Percentiles rank a stretch among this genome's conserved stretches.
These are phyloP conservation scores for Eledona agricola DNA, from an alignment of 2,888 invertebrate genomes.

Conservation along the genomic window DNA sequence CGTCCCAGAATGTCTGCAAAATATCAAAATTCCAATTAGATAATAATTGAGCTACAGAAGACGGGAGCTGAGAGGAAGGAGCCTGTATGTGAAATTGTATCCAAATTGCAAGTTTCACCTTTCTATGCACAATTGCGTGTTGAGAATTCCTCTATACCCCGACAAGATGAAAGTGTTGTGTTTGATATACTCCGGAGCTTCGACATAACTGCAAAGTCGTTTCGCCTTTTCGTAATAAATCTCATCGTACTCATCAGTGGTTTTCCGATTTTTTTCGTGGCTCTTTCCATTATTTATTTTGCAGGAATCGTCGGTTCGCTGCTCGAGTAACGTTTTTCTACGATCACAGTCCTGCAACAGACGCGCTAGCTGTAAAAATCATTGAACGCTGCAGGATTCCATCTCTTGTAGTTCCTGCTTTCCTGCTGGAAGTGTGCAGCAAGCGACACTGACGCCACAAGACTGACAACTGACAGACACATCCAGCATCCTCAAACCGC, in stretches of 20 bases:
- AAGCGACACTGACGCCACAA: conserved; percentile 53
- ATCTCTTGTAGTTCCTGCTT: conserved; percentile 33
- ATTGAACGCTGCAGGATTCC: conserved; percentile 19
- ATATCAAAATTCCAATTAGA: too few relatives aligned
- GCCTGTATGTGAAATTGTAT: too few relatives aligned
- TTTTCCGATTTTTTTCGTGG: too few relatives aligned
- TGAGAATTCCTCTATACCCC: conserved; percentile 85
- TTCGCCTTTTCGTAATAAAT: conserved; percentile 48
- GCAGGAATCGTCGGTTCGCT: background rate
- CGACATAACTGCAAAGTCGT: conserved; percentile 62
- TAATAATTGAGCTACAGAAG: too few relatives aligned
- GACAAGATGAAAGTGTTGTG: conserved; percentile 86
- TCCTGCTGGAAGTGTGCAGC: conserved; percentile 36
- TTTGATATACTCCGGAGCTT: conserved; percentile 83
- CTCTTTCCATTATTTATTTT: conserved; percentile 14
- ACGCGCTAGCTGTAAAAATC: too few relatives aligned
- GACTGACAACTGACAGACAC: conserved; percentile 48
- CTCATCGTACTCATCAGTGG: conserved; percentile 39
- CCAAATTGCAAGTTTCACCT: conserved; percentile 72
- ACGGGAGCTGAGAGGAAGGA: too few relatives aligned
- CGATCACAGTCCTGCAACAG: conserved; percentile 23
- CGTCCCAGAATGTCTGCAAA: too few relatives aligned
- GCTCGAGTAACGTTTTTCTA: conserved; percentile 2
- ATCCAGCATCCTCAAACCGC: too few relatives aligned
- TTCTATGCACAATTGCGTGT: conserved; percentile 85